Conservation (phyloP, 2,888 invertebrate species). For the Fragum whitleyi region DNA sequence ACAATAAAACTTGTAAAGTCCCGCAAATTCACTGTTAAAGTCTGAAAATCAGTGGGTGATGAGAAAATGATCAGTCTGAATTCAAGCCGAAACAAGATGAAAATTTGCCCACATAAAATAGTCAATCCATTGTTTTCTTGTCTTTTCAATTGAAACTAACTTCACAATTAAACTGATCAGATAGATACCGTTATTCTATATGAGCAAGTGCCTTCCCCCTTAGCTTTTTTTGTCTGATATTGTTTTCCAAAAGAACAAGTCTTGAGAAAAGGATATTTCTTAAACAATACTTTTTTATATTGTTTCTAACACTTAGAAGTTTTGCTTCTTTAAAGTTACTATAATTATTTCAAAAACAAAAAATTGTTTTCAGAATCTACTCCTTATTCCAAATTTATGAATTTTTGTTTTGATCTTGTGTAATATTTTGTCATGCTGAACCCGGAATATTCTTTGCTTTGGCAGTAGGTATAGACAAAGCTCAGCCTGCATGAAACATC, state of each 20-base stretch:
- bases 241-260: neutral
- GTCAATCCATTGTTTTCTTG: slow-evolving; percentile 61
- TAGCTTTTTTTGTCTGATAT: slow-evolving; percentile 37
- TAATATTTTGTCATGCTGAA: too few species aligned
- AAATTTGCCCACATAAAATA: slow-evolving; percentile 52
- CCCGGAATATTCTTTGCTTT: too few species aligned
- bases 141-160: slow-evolving; percentile 59
- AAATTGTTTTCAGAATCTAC: too few species aligned
- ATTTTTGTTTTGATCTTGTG: too few species aligned
- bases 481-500: too few species aligned
- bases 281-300: too few species aligned
- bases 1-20: slow-evolving; percentile 16
- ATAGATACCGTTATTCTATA: slow-evolving; percentile 51
- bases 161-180: slow-evolving; percentile 57
- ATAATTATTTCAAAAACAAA: too few species aligned
- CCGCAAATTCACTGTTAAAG: slow-evolving; percentile 14
- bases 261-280: too few species aligned
- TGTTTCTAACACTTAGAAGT: too few species aligned
- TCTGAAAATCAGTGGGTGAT: slow-evolving; percentile 6
- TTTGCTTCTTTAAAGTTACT: too few species aligned
- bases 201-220: slow-evolving; percentile 57
- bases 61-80: slow-evolving; percentile 20
- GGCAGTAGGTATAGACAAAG: too few species aligned
- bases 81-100: slow-evolving; percentile 58
- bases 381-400: too few species aligned